A percentile compares a stretch with the other conserved stretches of the same genome.
Conservation (phyloP, 2,888 invertebrate species). For the Tethea ocularis region DNA sequence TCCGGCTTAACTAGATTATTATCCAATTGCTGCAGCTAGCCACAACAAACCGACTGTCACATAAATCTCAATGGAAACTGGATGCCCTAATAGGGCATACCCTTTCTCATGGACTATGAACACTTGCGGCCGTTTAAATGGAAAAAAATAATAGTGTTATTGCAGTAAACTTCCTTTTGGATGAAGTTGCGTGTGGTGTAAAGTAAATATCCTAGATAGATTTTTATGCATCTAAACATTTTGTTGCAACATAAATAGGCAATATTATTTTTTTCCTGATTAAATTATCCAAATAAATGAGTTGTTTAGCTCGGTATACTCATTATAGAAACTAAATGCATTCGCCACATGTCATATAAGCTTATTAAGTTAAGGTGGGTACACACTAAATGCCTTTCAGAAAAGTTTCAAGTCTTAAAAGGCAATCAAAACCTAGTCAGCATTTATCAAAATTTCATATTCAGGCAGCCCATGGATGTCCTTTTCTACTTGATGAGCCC, state of each 20-base stretch:
- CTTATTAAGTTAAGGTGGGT: neutral
- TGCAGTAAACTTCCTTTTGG: neutral
- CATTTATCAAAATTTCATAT: too few relatives aligned
- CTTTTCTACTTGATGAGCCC: too few relatives aligned
- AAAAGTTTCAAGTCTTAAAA: neutral
- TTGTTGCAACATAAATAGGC: neutral
- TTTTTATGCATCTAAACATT: too few relatives aligned
- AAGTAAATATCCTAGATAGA: too few relatives aligned
- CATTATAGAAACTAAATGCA: neutral
- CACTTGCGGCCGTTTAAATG: neutral
- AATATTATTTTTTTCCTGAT: neutral
- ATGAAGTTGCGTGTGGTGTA: too few relatives aligned
- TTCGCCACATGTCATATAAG: neutral
- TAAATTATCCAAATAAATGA: neutral
- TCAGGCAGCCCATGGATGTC: too few relatives aligned
- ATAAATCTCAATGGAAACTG: slow-evolving; percentile 52
- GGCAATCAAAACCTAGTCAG: too few relatives aligned
- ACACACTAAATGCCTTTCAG: neutral
- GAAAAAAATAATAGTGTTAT: neutral
- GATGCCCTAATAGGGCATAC: slow-evolving; percentile 33
- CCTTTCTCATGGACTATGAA: slow-evolving; percentile 31
- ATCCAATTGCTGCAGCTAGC: slow-evolving; percentile 31
- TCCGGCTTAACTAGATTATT: slow-evolving; percentile 17
- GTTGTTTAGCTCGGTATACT: neutral
- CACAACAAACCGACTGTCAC: slow-evolving; percentile 27